Base-by-base conservation (phyloP, 53 echinoderm and acorn worm species). In the Pentamera pediparva region DNA sequence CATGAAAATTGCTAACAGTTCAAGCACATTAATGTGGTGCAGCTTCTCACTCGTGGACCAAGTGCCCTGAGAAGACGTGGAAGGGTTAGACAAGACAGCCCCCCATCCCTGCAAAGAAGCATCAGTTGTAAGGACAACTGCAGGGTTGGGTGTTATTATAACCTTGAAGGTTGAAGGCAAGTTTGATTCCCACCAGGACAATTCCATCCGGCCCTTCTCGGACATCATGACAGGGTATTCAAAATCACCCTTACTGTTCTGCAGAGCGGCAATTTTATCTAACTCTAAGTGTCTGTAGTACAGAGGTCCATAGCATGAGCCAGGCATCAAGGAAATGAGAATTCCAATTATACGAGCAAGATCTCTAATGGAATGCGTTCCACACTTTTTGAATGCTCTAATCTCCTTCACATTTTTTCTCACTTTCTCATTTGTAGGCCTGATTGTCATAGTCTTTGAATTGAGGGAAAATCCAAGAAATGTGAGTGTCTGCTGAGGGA, bases 81-180 rank as follows among this genome's bases (percentile, higher is more conserved):
- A 22, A 1, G 18, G 31, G 6, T 3, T 3, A 10, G 21, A 41
- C 11, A 51, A 62, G 17, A 60, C 48, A 20, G 78, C 87, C 10
- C 87, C 87, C 87, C 87, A 87, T 0, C 82, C 87, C 6, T 47
- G 19, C 56, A 37, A 36, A 35, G 77, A 77, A 11, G 87, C 78
- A 87, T 82, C 74, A 20, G 79, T 69, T 19, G 60, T 86, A 36
- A 86, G 69, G 0, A 41, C 59, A 3, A 78, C 26, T 13, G 24
- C 6, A 54, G 50, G 73, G 8, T 13, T 56, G n/a, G 8, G 22
- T 18, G 8, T 56, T 7, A 6, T 27, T n/a, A 70, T 70, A 20
- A 26, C n/a, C n/a, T 7, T 26, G 41, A 28, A 39, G 4, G 6
- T 19, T 25, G 22, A 51, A 29, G 41, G 45, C 27, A 83, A 21